These are phyloP conservation scores for Poecilia wingei DNA, from an alignment of 2,797 vertebrate genomes.

Conservation along the genomic window DNA sequence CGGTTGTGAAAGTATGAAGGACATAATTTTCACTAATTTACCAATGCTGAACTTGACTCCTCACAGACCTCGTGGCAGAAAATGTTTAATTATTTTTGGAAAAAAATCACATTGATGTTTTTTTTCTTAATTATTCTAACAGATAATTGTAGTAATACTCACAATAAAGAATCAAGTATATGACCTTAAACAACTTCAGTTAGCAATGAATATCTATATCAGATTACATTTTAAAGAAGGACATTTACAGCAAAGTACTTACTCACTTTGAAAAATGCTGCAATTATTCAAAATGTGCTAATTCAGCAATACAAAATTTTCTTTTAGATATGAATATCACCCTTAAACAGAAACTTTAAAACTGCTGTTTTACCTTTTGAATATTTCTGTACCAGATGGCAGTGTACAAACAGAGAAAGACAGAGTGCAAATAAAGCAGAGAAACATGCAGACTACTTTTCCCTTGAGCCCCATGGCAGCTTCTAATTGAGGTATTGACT, in stretches of 20 bases:
- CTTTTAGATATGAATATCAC: slow-evolving; percentile 14
- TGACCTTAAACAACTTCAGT: no score
- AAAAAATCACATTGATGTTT: no score
- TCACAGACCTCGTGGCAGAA: no score
- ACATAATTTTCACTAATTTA: not conserved
- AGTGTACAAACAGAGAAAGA: slow-evolving; percentile 46
- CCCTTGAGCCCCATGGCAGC: slow-evolving; percentile 68
- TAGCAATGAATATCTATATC: no score
- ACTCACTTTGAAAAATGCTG: not conserved
- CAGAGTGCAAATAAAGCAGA: slow-evolving; percentile 63
- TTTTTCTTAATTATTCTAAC: no score
- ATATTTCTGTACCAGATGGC: slow-evolving; percentile 35
- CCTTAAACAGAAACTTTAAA: slow-evolving; percentile 34
- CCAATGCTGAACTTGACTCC: no score
- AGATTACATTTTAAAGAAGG: not conserved
- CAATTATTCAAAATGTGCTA: not conserved
- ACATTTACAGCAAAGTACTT: not conserved
- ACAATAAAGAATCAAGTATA: no score
- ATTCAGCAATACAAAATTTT: slow-evolving; percentile 7
- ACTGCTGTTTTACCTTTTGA: slow-evolving; percentile 47
- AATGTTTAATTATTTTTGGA: no score
- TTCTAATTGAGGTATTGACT: slow-evolving; percentile 84
- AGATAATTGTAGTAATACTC: no score
- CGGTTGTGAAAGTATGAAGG: not conserved
- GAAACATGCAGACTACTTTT: slow-evolving; percentile 68